phyloP scores from a whole-genome alignment of 2,797 vertebrate genomes.

The Hirundo rustica region DNA sequence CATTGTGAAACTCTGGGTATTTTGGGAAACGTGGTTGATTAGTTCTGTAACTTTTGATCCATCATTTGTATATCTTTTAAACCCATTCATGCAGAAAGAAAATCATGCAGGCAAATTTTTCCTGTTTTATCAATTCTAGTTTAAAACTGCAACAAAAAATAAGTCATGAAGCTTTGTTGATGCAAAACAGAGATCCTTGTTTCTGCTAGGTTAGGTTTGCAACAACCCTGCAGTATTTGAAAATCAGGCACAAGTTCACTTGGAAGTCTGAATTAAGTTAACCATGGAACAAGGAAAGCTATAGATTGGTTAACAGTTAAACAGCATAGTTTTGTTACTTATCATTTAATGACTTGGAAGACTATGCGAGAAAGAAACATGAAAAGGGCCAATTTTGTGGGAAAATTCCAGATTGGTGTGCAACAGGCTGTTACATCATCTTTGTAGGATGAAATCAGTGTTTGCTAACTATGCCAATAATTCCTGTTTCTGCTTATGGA shows the following conservation, averaged over 20 bases:
- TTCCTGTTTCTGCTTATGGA: background rate
- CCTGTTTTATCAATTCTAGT: background rate
- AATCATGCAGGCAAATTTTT: background rate
- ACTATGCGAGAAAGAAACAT: background rate
- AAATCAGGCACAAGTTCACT: background rate
- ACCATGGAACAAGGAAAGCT: background rate
- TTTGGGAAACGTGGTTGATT: background rate
- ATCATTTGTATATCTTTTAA: background rate
- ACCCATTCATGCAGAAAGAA: background rate
- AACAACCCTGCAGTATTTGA: background rate
- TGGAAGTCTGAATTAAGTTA: background rate
- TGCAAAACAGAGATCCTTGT: background rate
- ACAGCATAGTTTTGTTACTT: background rate
- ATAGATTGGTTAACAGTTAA: background rate
- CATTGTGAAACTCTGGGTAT: background rate
- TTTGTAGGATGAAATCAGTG: background rate
- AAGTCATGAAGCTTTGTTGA: background rate
- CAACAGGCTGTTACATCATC: background rate
- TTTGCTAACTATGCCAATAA: background rate
- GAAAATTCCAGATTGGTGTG: background rate
- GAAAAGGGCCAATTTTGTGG: background rate
- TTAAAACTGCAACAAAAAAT: background rate
- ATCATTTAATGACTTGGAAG: background rate
- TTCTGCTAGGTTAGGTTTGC: background rate
- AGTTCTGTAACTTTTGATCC: background rate